phyloP scores from a whole-genome alignment of 2,888 invertebrate species.

The Chloroclystis v-ata region DNA sequence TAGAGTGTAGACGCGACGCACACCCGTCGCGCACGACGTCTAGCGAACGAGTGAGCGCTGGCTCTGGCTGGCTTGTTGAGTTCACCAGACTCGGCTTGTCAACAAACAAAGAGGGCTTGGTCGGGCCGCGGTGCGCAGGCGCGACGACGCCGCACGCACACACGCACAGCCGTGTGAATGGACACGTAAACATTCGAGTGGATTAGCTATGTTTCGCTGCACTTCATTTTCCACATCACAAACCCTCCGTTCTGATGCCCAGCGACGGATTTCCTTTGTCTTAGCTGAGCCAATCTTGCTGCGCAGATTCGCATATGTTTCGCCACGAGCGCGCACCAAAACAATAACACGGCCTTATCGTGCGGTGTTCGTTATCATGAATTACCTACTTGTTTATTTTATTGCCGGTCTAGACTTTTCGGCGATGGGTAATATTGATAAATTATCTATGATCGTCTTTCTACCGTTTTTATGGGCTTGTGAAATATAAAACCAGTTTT shows the following conservation, averaged over 20 bases:
- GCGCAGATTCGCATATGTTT: conserved; percentile 11
- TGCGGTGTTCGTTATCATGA: conserved; percentile 18
- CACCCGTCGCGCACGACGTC: conserved; percentile 50
- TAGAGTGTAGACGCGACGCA: conserved; percentile 33
- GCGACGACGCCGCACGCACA: conserved; percentile 58
- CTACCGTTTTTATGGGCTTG: no score
- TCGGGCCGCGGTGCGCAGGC: conserved; percentile 58
- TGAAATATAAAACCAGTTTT: no score
- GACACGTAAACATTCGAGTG: conserved; percentile 62
- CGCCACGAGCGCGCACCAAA: conserved; percentile 19
- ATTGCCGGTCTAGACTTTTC: conserved; percentile 23
- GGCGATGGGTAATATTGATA: conserved; percentile 7
- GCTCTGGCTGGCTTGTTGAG: conserved; percentile 43
- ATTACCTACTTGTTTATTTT: conserved; percentile 16
- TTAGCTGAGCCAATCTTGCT: neutral
- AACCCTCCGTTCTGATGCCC: conserved; percentile 2
- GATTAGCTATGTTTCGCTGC: conserved; percentile 22
- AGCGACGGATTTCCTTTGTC: neutral
- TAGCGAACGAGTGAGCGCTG: conserved; percentile 36
- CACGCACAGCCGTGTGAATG: conserved; percentile 60
- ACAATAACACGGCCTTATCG: conserved; percentile 33
- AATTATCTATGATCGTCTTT: neutral
- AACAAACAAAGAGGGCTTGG: conserved; percentile 75
- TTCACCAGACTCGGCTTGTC: conserved; percentile 60
- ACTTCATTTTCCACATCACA: conserved; percentile 18